Conservation (phyloP, 2,888 invertebrate genomes). For the Pristionchus exspectatus region DNA sequence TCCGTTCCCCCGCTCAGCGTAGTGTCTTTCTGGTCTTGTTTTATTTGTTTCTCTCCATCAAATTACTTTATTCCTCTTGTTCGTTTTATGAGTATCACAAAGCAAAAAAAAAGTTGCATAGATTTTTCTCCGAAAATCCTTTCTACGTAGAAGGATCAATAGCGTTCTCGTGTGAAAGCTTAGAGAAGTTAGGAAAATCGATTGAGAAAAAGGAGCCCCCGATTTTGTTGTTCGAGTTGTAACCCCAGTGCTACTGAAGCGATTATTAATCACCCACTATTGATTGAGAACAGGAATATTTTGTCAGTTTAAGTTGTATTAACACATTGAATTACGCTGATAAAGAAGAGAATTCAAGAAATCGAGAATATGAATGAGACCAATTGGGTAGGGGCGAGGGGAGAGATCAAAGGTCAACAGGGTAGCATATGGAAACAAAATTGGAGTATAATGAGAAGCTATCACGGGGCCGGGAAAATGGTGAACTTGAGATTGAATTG, state of each 20-base stretch:
- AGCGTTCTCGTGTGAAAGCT: constrained; percentile 15
- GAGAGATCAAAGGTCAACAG: not conserved
- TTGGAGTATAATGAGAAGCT: not conserved
- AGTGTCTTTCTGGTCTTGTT: constrained; percentile 24
- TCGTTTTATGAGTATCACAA: constrained; percentile 12
- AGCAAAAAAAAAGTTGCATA: constrained; percentile 30
- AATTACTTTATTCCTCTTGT: not conserved
- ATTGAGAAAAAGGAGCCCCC: not conserved
- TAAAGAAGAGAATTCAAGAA: constrained; percentile 5
- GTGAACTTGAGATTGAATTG: not conserved
- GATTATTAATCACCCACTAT: not conserved
- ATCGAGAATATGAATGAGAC: constrained; percentile 10
- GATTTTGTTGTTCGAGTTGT: constrained; percentile 10
- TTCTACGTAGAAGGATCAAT: constrained; percentile 21
- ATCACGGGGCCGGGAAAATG: not conserved
- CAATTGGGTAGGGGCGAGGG: not conserved
- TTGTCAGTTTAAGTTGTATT: constrained; percentile 5
- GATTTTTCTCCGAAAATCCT: constrained; percentile 2
- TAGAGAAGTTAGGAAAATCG: constrained; percentile 31
- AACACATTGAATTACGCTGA: constrained; percentile 8
- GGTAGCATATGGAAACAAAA: not conserved
- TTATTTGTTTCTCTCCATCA: not conserved
- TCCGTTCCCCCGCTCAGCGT: not conserved
- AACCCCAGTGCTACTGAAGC: constrained; percentile 36
- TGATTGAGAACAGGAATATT: not conserved